Base-by-base conservation (phyloP, 2,113 vertebrate species). In the Peromyscus leucopus region DNA sequence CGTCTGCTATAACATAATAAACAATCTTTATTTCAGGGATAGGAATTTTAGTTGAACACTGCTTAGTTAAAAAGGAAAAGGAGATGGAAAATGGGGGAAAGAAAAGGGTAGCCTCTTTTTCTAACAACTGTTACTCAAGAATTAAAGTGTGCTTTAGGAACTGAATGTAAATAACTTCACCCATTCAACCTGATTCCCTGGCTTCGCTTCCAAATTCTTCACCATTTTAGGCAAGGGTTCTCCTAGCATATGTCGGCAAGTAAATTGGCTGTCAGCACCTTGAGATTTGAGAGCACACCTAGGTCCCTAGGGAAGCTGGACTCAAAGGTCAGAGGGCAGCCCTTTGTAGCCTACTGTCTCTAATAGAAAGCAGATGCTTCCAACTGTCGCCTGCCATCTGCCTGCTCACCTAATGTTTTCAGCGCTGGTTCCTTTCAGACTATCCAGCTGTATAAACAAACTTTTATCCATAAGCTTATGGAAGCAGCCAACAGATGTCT, bases 391-490 rank as follows among this genome's bases (percentile, higher is more conserved):
- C 90, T 92, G 83, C 93, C 87, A 75, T 97, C 80, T 71, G 51
- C 69, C 59, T 96, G 90, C 72, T 97, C 86, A 92, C 84, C 2
- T 9, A 82, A 93, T 90, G 92, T 90, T 97, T 96, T 94, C 76
- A 96, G 63, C 22, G 39, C 26, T 94, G 92, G 72, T 69, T 96
- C 92, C 82, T 95, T 93, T 82, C 90, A 75, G 57, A 83, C 80
- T 28, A 75, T 76, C 80, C 97, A 97, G 97, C 97, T 98, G 95
- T 96, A 76, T 83, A 98, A 98, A 98, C 94, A 98, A 88, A 82
- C 93, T 97, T 96, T 95, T 48, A 97, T 96, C 75, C 83, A 26
- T 76, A 88, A 79, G 75, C 55, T 90, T 86, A 2, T 72, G 61
- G 57, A 26, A n/a, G 10, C 42, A 87, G 92, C 75, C 92, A 95